phyloP scores from a whole-genome alignment of 2,797 vertebrate genomes.

The Danio kyathit region DNA sequence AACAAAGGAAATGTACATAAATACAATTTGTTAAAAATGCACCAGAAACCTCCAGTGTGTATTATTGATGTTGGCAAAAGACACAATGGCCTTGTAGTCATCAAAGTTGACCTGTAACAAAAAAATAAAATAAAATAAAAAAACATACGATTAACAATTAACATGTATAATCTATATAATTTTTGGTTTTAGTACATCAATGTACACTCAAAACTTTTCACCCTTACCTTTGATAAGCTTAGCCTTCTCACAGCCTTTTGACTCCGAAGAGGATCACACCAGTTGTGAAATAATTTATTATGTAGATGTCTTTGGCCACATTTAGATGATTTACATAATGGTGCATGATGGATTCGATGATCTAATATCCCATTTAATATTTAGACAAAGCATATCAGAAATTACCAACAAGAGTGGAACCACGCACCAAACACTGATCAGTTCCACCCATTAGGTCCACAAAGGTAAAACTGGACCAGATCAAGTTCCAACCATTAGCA shows the following conservation, averaged over 20 bases:
- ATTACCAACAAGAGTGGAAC: neutral
- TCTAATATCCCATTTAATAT: neutral
- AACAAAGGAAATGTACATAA: neutral
- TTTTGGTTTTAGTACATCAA: too few relatives aligned
- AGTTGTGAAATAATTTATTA: neutral
- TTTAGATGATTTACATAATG: too few relatives aligned
- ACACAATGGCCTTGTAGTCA: neutral
- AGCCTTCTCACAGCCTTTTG: too few relatives aligned
- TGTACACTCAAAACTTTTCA: neutral
- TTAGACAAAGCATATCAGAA: neutral
- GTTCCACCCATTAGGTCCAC: neutral
- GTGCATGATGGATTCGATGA: neutral
- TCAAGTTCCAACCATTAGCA: neutral
- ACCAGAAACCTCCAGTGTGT: slow-evolving; percentile 4
- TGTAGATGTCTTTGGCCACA: neutral
- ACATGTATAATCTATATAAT: neutral
- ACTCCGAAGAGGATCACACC: neutral
- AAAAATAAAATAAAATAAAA: too few relatives aligned
- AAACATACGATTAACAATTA: neutral
- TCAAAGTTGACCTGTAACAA: neutral
- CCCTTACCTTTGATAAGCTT: slow-evolving; percentile 1
- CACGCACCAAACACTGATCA: neutral
- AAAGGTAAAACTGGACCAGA: neutral
- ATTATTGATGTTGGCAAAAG: neutral
- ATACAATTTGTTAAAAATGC: neutral